Base-by-base conservation (phyloP, 2,888 invertebrate species). In the Eumerus sabulonum region DNA sequence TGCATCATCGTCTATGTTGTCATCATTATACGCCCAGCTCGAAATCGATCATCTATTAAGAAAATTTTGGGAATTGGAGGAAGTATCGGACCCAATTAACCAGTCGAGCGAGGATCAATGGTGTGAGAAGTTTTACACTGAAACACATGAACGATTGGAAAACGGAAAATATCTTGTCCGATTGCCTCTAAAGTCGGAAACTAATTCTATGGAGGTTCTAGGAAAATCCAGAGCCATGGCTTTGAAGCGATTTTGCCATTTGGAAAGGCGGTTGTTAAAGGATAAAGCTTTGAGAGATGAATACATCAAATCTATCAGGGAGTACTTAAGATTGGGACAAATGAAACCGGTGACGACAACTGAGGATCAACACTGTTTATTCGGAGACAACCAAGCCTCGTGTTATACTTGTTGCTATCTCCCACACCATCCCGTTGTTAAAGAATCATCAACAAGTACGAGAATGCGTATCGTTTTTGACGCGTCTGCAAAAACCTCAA, bases 401-500 rank as follows among this genome's bases (percentile, higher is more conserved):
- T 16, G n/a, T 35, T 50, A 27, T 27, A 54, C 42, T 5, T 64
- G 57, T 36, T 81, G 81, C 53, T 81, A 81, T 38, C 63, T 72
- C 0, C 72, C 71, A 14, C 76, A 67, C 27, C 72, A 76, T 16
- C 72, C 63, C 7, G 60, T 68, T 14, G 18, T 72, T 4, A 73
- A 70, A 7, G 54, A 63, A 18, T 54, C 72, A 9, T 62, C 76
- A 9, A 60, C 62, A 40, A 72, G 54, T 16, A 67, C 60, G 14
- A 81, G 62, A 53, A 54, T 76, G 3, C 56, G 82, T 1, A 57
- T 79, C 1, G 73, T 81, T 1, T 77, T 77, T 35, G 71, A 81
- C 36, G 77, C 81, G 1, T 83, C 81, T 2, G 35, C 64, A 36
- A 35, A 50, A 36, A 73, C 83, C 93, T 51, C 56, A 0, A 67